Base-by-base conservation (phyloP, 2,888 invertebrate genomes). In the Volucella inanis region DNA sequence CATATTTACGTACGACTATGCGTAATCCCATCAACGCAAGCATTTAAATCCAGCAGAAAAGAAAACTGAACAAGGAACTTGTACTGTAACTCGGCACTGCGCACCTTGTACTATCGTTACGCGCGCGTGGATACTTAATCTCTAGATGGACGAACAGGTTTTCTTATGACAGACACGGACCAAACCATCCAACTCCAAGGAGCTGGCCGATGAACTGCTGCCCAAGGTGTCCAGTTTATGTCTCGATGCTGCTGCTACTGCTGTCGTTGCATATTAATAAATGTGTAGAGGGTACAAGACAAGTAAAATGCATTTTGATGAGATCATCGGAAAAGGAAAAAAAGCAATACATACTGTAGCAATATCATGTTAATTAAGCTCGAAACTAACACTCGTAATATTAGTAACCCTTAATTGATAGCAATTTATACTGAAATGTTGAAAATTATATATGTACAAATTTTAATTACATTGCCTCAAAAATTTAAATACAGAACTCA, bases 101-200 rank as follows among this genome's bases (percentile, higher is more conserved):
- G 6, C 78, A 74, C 78, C 78, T 78, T 83, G 68, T 83, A 68
- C 68, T 78, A 64, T 74, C 68, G 78, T 83, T 83, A 78, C 64
- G 78, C 74, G 74, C 68, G 15, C 74, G 68, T 4, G 6, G 72
- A 83, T 83, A 52, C 74, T 62, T 74, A 47, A 72, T 55, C 72
- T 50, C 14, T 39, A 22, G 47, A 72, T n/a, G 47, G 74, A 70
- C 11, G 57, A 78, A 78, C 83, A 78, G 74, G 83, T 78, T 83
- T 67, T 49, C 67, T 43, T 38, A 31, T 57, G 43, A 49, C 38
- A 45, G 49, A 18, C 22, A n/a, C 2, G 45, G 52, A 14, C 22
- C 62, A 12, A 54, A 75, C 68, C 47, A 49, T 67, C 11, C 39
- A 65, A 57, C 14, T 45, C 31, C 47, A 14, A 64, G 43, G 72